A percentile compares a stretch with the other conserved stretches of the same genome.
Evolutionary conservation across 2,888 invertebrate species (phyloP).

Genomic region (Vannuccia rotundouncinata): DNA sequence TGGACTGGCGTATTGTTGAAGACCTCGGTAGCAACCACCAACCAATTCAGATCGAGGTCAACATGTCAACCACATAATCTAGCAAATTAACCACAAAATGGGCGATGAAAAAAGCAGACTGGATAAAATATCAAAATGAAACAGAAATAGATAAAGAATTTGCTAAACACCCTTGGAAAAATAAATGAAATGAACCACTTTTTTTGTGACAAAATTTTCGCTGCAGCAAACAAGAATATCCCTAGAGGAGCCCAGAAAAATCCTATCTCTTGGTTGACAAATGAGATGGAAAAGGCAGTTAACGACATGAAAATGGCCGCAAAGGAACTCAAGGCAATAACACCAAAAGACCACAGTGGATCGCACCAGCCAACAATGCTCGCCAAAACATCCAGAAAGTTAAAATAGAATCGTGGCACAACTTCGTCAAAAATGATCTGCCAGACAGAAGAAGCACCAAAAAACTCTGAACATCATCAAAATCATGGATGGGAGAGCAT

Average conservation of each 20-base stretch:
- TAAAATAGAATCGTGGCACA: not conserved
- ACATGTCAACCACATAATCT: conserved; percentile 4
- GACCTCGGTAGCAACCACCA: conserved; percentile 12
- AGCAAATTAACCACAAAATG: not conserved
- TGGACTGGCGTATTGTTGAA: conserved; percentile 1
- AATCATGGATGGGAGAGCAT: conserved; percentile 10
- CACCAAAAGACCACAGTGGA: conserved; percentile 8
- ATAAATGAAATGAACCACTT: not conserved
- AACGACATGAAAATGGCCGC: conserved; percentile 2
- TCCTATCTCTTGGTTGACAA: not conserved
- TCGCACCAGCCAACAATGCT: conserved; percentile 1
- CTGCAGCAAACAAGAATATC: conserved; percentile 1
- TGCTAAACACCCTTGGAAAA: not conserved
- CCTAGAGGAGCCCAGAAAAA: conserved; percentile 11
- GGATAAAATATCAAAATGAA: conserved; percentile 7
- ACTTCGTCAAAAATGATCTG: not conserved
- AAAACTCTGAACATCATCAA: not conserved
- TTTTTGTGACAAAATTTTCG: not conserved
- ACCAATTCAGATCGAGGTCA: not conserved
- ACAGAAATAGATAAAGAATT: not conserved
- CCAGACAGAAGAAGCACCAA: not conserved
- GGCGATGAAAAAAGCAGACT: conserved; percentile 12
- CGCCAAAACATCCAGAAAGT: not conserved
- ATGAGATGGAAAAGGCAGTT: conserved; percentile 17
- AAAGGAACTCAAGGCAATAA: not conserved